These are phyloP conservation scores for Mormyrops attenuatus DNA, from an alignment of 2,797 vertebrate species.

Conservation along the genomic window DNA sequence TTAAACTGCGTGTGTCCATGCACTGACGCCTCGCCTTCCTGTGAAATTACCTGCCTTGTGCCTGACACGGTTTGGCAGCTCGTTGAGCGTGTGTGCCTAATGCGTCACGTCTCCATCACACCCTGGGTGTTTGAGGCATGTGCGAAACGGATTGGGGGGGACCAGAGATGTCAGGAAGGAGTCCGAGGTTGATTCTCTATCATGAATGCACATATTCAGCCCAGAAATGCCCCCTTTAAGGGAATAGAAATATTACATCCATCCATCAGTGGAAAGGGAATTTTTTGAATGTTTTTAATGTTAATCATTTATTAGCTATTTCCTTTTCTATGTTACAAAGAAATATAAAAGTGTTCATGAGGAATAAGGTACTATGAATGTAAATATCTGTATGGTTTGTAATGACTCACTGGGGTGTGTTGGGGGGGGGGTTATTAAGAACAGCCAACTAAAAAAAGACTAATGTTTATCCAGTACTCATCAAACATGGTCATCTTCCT, in stretches of 20 bases:
- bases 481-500: background rate
- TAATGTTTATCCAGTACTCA: background rate
- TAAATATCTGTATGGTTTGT: background rate
- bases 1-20: background rate
- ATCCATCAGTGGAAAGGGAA: background rate
- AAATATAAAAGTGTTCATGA: background rate
- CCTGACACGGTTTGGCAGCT: background rate
- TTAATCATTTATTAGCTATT: background rate
- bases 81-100: background rate
- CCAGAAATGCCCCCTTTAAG: background rate
- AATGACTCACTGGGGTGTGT: background rate
- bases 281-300: background rate
- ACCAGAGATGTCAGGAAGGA: background rate
- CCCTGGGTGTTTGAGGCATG: slow-evolving; percentile 5
- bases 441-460: background rate
- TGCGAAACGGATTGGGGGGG: background rate
- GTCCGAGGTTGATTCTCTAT: background rate
- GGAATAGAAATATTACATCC: background rate
- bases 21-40: background rate
- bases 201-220: background rate
- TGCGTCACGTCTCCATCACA: background rate
- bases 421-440: background rate
- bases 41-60: background rate
- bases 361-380: background rate
- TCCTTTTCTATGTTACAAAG: background rate